A percentile compares a stretch with the other conserved stretches of the same genome.
Evolutionary conservation across 2,888 invertebrate species (phyloP).

Genomic region (Oasisia sp.): DNA sequence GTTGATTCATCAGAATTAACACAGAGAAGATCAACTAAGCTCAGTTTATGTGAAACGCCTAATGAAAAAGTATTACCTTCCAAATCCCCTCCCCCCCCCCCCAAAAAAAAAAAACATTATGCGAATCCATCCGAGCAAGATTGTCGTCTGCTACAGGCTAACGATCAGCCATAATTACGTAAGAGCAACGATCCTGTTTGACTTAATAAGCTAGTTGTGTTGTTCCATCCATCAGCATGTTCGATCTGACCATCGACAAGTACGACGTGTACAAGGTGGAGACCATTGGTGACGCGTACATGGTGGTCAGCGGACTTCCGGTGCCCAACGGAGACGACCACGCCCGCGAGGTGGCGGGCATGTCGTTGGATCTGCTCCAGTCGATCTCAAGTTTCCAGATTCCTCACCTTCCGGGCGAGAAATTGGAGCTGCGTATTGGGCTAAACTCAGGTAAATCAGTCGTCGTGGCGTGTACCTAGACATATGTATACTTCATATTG

Average conservation of each 20-base stretch:
- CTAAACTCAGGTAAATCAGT: conserved; percentile 34
- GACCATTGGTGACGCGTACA: conserved; percentile 42
- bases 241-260: conserved; percentile 37
- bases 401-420: conserved; percentile 33
- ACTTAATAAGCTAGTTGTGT: neutral
- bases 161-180: no score
- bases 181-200: neutral
- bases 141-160: no score
- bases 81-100: no score
- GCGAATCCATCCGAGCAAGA: no score
- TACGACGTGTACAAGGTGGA: conserved; percentile 44
- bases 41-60: no score
- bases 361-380: conserved; percentile 31
- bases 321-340: conserved; percentile 31
- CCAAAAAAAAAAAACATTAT: no score
- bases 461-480: neutral
- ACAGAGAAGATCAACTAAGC: no score
- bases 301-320: conserved; percentile 32
- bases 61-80: no score
- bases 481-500: neutral
- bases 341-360: conserved; percentile 32
- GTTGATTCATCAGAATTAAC: no score
- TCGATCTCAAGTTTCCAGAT: conserved; percentile 32
- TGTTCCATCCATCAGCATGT: conserved; percentile 31
- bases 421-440: conserved; percentile 34